Conservation (phyloP, 2,113 vertebrate genomes). For the Scophthalmus maximus region DNA sequence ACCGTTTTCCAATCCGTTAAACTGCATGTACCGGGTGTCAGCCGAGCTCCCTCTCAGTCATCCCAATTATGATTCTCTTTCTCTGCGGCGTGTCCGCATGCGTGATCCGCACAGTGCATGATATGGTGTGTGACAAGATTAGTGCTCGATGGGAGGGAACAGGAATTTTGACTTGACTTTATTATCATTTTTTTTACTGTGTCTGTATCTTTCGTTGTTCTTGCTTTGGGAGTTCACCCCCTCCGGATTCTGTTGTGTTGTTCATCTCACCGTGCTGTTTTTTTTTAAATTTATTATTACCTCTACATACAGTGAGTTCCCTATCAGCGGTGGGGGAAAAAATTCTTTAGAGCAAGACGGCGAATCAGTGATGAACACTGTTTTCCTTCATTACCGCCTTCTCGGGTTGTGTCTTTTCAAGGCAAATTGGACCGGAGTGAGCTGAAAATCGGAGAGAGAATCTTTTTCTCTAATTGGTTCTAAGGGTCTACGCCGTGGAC, state of each 20-base stretch:
- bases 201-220: neutral
- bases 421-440: conserved; percentile 69
- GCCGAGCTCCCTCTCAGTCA: conserved; percentile 10
- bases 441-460: conserved; percentile 61
- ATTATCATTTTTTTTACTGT: too few species aligned
- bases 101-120: neutral
- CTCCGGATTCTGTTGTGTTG: neutral
- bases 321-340: conserved; percentile 36
- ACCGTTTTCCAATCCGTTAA: conserved; percentile 42
- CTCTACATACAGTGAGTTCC: conserved; percentile 31
- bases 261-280: neutral
- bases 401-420: conserved; percentile 64
- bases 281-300: conserved; percentile 41
- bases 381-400: conserved; percentile 73
- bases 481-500: conserved; percentile 66
- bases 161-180: conserved; percentile 16
- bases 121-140: neutral
- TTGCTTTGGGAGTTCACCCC: conserved; percentile 5
- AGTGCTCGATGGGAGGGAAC: neutral
- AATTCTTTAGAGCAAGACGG: conserved; percentile 38
- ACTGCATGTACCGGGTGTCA: conserved; percentile 19
- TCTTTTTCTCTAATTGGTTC: conserved; percentile 77
- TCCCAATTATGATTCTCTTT: conserved; percentile 25
- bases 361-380: conserved; percentile 57
- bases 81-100: neutral